These are phyloP conservation scores for Tenodera sinensis DNA, from an alignment of 2,888 invertebrate genomes.

Conservation along the genomic window DNA sequence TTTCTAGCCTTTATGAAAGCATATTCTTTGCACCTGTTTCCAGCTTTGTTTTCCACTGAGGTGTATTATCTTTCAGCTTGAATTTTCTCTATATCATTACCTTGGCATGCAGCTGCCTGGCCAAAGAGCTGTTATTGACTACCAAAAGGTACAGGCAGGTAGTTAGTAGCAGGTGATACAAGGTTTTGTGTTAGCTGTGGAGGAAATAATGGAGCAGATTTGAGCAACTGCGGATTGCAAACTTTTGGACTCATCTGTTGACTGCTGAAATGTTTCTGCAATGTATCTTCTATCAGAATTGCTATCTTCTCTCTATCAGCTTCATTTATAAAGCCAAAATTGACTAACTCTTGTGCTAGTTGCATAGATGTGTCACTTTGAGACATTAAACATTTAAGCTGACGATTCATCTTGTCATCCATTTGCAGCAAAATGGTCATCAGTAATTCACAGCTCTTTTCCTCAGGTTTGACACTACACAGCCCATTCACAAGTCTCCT, in stretches of 20 bases:
- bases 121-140: constrained; percentile 44
- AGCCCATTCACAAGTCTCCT: constrained; percentile 91
- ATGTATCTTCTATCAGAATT: constrained; percentile 78
- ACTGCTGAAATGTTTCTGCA: constrained; percentile 61
- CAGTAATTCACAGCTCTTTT: constrained; percentile 68
- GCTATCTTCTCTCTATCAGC: constrained; percentile 86
- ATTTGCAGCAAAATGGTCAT: constrained; percentile 94
- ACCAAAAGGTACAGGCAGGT: constrained; percentile 52
- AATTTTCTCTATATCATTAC: not conserved
- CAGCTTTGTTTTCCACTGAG: not conserved
- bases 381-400: constrained; percentile 87
- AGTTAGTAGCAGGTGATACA: constrained; percentile 40
- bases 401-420: constrained; percentile 99
- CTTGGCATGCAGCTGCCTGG: constrained; percentile 14
- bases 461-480: constrained; percentile 85
- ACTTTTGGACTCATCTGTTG: constrained; percentile 38
- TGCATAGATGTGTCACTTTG: constrained; percentile 78
- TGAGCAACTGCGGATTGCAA: not conserved
- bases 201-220: constrained; percentile 17
- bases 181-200: not conserved
- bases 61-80: not conserved
- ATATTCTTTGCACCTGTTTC: not conserved
- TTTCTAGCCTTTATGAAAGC: not conserved
- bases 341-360: constrained; percentile 90
- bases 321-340: constrained; percentile 96